Conservation (phyloP, 1,140 invertebrate species). For the Drosophila rhopaloa region DNA sequence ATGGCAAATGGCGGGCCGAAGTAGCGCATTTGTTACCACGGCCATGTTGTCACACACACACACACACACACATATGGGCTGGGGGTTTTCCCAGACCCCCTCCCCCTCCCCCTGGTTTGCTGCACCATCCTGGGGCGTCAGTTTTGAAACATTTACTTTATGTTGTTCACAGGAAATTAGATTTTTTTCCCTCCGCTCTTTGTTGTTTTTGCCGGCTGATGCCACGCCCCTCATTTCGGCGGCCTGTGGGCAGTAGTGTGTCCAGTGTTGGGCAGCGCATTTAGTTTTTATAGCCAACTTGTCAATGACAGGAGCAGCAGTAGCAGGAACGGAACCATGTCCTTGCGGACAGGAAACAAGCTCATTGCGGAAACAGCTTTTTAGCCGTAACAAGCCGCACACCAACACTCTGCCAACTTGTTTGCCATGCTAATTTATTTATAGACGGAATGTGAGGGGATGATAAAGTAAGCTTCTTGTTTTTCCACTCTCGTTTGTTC, state of each 20-base stretch:
- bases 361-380: constrained; percentile 83
- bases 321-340: constrained; percentile 41
- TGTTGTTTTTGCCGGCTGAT: constrained; percentile 4
- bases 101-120: not conserved
- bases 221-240: constrained; percentile 35
- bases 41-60: constrained; percentile 68
- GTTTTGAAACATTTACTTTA: constrained; percentile 83
- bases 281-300: constrained; percentile 75
- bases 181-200: constrained; percentile 55
- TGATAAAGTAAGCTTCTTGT: constrained; percentile 21
- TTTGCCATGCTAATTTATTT: constrained; percentile 82
- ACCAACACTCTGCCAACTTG: constrained; percentile 56
- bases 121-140: constrained; percentile 56
- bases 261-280: constrained; percentile 64
- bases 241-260: constrained; percentile 11
- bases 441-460: constrained; percentile 59
- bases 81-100: constrained; percentile 8
- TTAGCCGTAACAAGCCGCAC: constrained; percentile 74
- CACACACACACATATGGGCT: constrained; percentile 12
- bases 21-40: constrained; percentile 74
- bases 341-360: constrained; percentile 80
- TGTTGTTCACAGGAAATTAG: constrained; percentile 83
- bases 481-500: constrained; percentile 3
- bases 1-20: constrained; percentile 60
- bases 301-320: constrained; percentile 67